Conservation (phyloP, 2,797 vertebrate species). For the Chiroxiphia lanceolata region DNA sequence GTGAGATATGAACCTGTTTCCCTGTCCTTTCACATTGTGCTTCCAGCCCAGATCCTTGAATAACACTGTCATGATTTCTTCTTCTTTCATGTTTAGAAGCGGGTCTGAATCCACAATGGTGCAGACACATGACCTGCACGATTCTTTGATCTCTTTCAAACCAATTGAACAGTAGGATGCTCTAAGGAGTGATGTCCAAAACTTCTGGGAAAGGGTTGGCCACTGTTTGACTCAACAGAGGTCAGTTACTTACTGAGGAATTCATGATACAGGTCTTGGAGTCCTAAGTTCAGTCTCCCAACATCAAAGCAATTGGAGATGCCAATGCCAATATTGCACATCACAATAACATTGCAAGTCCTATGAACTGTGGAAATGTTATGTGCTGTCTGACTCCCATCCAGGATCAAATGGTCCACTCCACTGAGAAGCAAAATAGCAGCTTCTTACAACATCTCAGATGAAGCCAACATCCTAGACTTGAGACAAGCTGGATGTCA, state of each 20-base stretch:
- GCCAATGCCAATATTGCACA: background rate
- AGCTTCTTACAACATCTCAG: background rate
- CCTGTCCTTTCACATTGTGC: background rate
- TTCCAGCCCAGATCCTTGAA: background rate
- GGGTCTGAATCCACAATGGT: background rate
- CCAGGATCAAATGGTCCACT: background rate
- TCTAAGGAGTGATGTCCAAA: background rate
- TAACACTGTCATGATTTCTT: background rate
- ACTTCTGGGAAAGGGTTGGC: background rate
- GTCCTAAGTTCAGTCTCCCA: background rate
- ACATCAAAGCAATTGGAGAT: background rate
- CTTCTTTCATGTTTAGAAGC: background rate
- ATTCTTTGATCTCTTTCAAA: background rate
- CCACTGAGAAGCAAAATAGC: background rate
- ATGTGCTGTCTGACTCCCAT: background rate
- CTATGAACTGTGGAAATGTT: background rate
- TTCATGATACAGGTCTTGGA: background rate
- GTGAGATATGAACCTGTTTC: background rate
- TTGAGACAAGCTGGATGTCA: background rate
- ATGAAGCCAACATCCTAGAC: background rate
- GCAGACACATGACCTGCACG: background rate
- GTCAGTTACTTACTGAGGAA: background rate
- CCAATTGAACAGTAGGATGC: background rate
- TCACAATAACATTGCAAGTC: background rate
- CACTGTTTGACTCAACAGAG: background rate